These are phyloP conservation scores for Lobophora halterata DNA, from an alignment of 2,888 invertebrate genomes.

Conservation along the genomic window DNA sequence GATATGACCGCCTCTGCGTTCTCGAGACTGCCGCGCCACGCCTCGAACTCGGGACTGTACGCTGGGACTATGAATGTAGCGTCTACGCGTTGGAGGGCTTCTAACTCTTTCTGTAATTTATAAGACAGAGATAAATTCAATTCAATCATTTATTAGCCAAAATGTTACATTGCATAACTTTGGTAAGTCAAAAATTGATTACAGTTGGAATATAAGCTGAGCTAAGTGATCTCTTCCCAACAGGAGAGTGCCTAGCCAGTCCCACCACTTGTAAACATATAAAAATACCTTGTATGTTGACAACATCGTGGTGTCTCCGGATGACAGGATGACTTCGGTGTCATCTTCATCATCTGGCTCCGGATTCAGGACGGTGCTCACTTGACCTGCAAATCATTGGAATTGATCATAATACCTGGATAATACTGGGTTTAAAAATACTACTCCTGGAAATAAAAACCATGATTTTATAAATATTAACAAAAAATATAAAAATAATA, in stretches of 20 bases:
- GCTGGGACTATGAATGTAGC: slow-evolving; percentile 88
- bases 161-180: too few relatives aligned
- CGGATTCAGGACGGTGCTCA: slow-evolving; percentile 85
- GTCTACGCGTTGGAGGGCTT: slow-evolving; percentile 86
- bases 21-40: slow-evolving; percentile 66
- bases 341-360: slow-evolving; percentile 86
- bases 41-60: slow-evolving; percentile 70
- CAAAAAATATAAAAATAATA: background rate
- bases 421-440: too few relatives aligned
- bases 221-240: too few relatives aligned
- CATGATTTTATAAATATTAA: background rate
- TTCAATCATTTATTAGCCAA: too few relatives aligned
- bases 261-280: too few relatives aligned
- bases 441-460: too few relatives aligned
- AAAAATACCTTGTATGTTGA: slow-evolving; percentile 73
- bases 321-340: slow-evolving; percentile 84
- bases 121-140: too few relatives aligned
- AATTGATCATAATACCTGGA: background rate
- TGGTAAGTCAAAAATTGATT: too few relatives aligned
- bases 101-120: slow-evolving; percentile 83
- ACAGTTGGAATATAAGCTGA: too few relatives aligned
- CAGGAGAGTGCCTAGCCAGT: too few relatives aligned
- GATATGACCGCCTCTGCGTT: slow-evolving; percentile 41
- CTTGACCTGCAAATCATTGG: slow-evolving; percentile 75
- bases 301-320: slow-evolving; percentile 84